phyloP scores from a whole-genome alignment of 2,113 vertebrate genomes.

The Podilymbus podiceps region DNA sequence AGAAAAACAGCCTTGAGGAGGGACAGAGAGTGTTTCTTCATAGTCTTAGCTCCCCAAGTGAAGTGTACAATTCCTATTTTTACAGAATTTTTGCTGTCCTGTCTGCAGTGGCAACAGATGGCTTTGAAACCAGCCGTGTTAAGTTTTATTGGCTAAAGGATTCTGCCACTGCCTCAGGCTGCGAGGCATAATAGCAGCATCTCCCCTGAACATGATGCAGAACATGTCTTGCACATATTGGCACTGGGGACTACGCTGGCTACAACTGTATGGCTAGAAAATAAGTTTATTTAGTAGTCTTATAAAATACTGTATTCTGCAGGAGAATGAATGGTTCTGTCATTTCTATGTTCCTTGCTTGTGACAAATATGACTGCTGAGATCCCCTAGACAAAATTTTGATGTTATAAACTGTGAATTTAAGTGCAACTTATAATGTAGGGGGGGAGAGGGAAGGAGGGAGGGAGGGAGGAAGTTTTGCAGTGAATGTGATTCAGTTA shows the following conservation, averaged over 20 bases:
- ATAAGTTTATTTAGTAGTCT: neutral
- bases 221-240: neutral
- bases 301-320: neutral
- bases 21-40: neutral
- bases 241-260: neutral
- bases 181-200: neutral
- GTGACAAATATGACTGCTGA: neutral
- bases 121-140: neutral
- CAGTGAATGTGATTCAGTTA: neutral
- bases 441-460: neutral
- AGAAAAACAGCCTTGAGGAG: neutral
- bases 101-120: neutral
- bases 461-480: neutral
- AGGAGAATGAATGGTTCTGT: neutral
- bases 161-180: neutral
- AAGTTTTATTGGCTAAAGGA: neutral
- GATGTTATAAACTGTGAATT: neutral
- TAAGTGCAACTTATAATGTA: neutral
- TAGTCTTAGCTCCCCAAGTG: neutral
- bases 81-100: neutral
- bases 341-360: neutral
- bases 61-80: neutral
- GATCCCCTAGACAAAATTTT: neutral
- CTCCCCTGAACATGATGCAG: neutral
- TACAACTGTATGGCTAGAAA: neutral